phyloP scores from a whole-genome alignment of 2,113 vertebrate genomes.

The Romanogobio albipinnatus region DNA sequence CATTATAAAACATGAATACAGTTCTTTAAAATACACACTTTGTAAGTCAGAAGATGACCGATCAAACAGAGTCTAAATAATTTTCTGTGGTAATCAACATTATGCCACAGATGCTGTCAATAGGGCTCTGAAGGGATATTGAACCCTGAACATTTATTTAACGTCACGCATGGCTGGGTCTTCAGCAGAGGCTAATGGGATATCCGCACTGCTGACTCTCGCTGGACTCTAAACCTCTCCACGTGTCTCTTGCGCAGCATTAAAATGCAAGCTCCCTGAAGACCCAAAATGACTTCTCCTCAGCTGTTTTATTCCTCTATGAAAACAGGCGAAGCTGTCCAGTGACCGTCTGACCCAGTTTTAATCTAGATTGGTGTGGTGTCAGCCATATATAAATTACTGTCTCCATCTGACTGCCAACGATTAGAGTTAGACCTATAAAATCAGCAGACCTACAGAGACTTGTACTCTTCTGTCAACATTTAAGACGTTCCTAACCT shows the following conservation, averaged over 20 bases:
- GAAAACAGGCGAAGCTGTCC: background rate
- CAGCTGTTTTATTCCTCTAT: conserved; percentile 11
- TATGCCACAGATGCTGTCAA: background rate
- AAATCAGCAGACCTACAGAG: background rate
- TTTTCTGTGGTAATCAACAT: background rate
- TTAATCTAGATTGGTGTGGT: background rate
- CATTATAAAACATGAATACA: background rate
- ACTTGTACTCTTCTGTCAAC: background rate
- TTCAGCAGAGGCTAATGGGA: conserved; percentile 17
- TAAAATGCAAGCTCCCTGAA: conserved; percentile 19
- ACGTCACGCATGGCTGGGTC: conserved; percentile 34
- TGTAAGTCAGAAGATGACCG: background rate
- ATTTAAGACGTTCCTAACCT: background rate
- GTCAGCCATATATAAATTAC: background rate
- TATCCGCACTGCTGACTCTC: background rate
- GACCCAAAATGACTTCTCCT: conserved; percentile 2
- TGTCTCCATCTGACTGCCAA: conserved; percentile 15
- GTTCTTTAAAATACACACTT: background rate
- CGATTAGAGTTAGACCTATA: background rate
- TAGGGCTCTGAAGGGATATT: background rate
- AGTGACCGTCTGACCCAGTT: conserved; percentile 24
- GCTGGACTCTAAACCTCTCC: conserved; percentile 8
- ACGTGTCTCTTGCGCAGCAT: background rate
- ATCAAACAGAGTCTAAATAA: background rate
- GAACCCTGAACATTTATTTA: conserved; percentile 7